phyloP scores from a whole-genome alignment of 2,113 vertebrate species.

The Elachura formosa region DNA sequence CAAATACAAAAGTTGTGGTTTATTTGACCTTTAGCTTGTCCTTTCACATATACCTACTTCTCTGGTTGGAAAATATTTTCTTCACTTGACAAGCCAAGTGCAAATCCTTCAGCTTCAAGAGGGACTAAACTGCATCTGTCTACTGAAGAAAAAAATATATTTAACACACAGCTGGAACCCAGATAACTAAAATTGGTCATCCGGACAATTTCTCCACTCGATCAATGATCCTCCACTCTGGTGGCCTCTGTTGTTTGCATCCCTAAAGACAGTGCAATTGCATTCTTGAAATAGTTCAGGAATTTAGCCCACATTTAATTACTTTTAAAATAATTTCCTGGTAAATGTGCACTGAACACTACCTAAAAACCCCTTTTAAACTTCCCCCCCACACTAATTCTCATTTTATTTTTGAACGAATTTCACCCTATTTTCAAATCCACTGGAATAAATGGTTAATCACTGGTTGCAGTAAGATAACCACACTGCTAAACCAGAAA shows the following conservation, averaged over 20 bases:
- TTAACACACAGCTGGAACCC: neutral
- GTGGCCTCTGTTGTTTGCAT: neutral
- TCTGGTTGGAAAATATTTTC: neutral
- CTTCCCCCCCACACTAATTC: neutral
- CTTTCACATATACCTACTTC: neutral
- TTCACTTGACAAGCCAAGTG: constrained; percentile 6
- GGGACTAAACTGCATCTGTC: neutral
- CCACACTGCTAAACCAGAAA: neutral
- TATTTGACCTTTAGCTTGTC: neutral
- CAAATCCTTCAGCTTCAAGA: neutral
- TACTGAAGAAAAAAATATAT: neutral
- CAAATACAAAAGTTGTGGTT: neutral
- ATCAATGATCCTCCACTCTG: neutral
- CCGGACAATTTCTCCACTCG: neutral
- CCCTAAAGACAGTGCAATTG: neutral
- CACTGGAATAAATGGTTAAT: neutral
- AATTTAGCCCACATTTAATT: neutral
- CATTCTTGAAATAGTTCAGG: neutral
- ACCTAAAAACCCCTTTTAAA: neutral
- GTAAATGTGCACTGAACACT: neutral
- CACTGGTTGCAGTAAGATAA: neutral
- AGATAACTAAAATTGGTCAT: neutral
- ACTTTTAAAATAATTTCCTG: neutral
- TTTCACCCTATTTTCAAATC: neutral
- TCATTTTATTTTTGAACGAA: neutral